Evolutionary conservation across 2,888 invertebrate species (phyloP).

Genomic region (Drosophila niveifrons): DNA sequence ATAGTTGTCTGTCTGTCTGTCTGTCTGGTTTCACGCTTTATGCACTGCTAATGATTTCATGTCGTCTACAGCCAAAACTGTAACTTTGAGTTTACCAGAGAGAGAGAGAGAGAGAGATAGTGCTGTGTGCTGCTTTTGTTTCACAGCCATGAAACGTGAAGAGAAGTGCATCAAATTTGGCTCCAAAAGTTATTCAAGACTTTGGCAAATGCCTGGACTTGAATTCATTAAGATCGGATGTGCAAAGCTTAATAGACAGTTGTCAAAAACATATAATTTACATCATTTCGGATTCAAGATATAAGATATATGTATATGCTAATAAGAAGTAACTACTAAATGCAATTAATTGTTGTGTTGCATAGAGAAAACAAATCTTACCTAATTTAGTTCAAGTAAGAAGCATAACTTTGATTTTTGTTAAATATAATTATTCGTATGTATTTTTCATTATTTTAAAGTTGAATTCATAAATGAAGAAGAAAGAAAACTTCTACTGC

Average conservation of each 20-base stretch:
- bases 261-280: neutral
- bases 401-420: no score
- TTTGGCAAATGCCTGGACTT: constrained; percentile 11
- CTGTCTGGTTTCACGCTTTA: constrained; percentile 77
- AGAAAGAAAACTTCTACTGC: no score
- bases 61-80: constrained; percentile 55
- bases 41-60: constrained; percentile 81
- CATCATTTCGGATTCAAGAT: no score
- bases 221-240: constrained; percentile 8
- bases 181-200: constrained; percentile 25
- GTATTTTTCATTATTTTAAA: no score
- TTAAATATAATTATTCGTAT: no score
- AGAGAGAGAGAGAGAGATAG: no score
- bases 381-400: no score
- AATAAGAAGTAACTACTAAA: no score
- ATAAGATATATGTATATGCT: no score
- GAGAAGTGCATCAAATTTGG: constrained; percentile 8
- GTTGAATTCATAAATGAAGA: no score
- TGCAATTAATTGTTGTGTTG: no score
- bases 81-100: constrained; percentile 15
- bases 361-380: no score
- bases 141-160: neutral
- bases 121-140: constrained; percentile 17
- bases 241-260: neutral
- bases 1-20: constrained; percentile 26